Base-by-base conservation (phyloP, 2,797 vertebrate genomes). In the Rhinogobio ventralis region DNA sequence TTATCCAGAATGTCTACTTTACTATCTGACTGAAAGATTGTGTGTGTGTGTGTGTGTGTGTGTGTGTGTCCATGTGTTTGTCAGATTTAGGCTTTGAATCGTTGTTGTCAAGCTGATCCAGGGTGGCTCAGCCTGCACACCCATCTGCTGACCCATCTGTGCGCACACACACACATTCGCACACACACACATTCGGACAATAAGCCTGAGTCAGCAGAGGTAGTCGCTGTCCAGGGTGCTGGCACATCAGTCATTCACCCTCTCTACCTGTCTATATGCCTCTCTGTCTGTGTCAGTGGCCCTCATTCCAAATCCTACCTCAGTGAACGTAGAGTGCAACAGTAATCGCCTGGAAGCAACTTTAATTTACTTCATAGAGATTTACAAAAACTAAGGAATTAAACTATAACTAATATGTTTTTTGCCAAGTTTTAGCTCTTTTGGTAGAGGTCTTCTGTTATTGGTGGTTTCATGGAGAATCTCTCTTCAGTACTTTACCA, bases 91-190 rank as follows among this genome's bases (percentile, higher is more conserved):
- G 53, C 86, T 85, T 79, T 62, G 89, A 86, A 91, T 94, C 91
- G 89, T 89, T 94, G 90, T 91, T 84, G 60, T 87, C 88, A 90
- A 93, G 89, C 93, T 94, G 94, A 92, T 93, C 92, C 93, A 89
- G 92, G 91, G 88, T 90, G 87, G 90, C 92, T 92, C 92, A 94
- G 93, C 94, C 94, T 95, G 92, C 90, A 95, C 90, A 93, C 88
- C 96, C 97, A 97, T 98, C 97, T 98, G 97, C 94, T 95, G 88
- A 93, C 94, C 97, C 97, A 96, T 98, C 97, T 98, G 97, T 93
- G 94, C 92, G 17, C 49, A 5, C 51, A 53, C 72, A 81, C 67
- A 53, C 72, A 39, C 91, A 79, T 86, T 82, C 86, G 42, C 83
- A 30, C 66, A 86, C 84, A 77, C 79, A 67, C 71, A 84, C 36